Base-by-base conservation (phyloP, 2,888 invertebrate species). In the Petrolisthes manimaculis region DNA sequence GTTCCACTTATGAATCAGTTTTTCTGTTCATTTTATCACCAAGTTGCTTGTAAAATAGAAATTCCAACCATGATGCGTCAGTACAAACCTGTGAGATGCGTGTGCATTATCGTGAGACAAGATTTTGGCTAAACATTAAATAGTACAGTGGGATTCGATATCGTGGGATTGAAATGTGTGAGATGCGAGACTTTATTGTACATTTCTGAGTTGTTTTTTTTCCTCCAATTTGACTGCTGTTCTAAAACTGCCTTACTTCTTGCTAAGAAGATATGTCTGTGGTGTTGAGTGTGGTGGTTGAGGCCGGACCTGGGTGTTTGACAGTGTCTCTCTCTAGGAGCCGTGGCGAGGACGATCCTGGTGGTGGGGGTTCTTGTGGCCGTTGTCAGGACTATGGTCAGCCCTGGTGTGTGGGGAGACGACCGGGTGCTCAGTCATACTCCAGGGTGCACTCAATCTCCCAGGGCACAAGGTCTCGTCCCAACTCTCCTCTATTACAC, bases 271-370 rank as follows among this genome's bases (percentile, higher is more conserved):
- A 37, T 37, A 1, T 37, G 37, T 37, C 37, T 37, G 37, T 37
- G 37, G 37, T 37, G 37, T 37, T 37, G 37, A 37, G 37, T 61
- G 61, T 61, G 61, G 61, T 61, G 61, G 61, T 61, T 77, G 71
- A 83, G 54, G 77, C 51, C 67, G 84, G 78, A 54, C 79, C 86
- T 75, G 56, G 84, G 75, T 79, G 79, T 84, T 55, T 88, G 88
- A 88, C 77, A 61, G 84, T 84, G 79, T 88, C 88, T 88, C 88
- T 88, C 88, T 83, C 84, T 80, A 37, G 88, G 80, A 84, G 88
- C 78, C 84, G 88, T 88, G 84, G 71, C 61, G 84, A 80, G 61
- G 80, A 84, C 80, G 88, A 84, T 75, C 84, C 84, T 67, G 88
- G 88, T 75, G 88, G 88, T 84, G 83, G 83, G 74, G 86, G 86